Evolutionary conservation across 2,797 vertebrate species (phyloP).

Genomic region (Stomatorhinus walkeri): DNA sequence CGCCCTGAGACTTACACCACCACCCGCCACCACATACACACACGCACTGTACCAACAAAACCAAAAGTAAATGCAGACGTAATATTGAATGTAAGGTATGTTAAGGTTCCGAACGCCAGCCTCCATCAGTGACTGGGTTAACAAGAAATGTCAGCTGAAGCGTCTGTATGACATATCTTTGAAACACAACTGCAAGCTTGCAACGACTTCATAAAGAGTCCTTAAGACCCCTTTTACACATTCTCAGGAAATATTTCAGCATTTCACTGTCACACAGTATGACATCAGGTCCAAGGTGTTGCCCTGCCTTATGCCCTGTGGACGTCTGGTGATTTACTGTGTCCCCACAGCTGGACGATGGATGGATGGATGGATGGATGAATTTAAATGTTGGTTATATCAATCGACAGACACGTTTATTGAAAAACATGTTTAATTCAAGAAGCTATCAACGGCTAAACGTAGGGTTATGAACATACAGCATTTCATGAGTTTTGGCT

Average conservation of each 20-base stretch:
- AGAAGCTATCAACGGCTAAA: neutral
- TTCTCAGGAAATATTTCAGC: conserved; percentile 1
- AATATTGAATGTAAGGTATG: neutral
- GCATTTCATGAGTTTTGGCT: neutral
- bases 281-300: neutral
- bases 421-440: neutral
- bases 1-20: neutral
- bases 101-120: neutral
- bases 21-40: neutral
- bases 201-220: neutral
- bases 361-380: neutral
- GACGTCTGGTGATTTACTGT: neutral
- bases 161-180: neutral
- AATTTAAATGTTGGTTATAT: neutral
- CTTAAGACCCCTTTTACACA: neutral
- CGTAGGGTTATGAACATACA: neutral
- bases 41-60: neutral
- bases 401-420: neutral
- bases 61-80: neutral
- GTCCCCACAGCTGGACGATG: neutral
- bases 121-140: neutral
- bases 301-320: neutral
- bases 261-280: neutral
- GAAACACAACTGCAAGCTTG: neutral
- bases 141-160: neutral